Percentiles rank a stretch among this genome's conserved stretches.
These are phyloP conservation scores for Lynx canadensis DNA, from an alignment of 2,113 vertebrate genomes.

Conservation along the genomic window DNA sequence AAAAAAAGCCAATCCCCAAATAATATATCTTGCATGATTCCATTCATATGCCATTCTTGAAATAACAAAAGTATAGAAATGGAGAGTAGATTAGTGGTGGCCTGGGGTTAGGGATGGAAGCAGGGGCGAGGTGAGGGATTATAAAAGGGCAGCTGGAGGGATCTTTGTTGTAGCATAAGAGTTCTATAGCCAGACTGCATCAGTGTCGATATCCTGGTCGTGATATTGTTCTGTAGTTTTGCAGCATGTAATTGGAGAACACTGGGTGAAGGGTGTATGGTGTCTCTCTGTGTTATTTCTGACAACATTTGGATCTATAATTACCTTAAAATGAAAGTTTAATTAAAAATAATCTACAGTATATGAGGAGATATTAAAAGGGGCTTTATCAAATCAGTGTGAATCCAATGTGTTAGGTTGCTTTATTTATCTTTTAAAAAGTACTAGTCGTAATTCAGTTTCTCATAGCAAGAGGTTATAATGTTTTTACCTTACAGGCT, in stretches of 20 bases:
- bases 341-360: constrained; percentile 9
- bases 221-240: background rate
- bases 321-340: background rate
- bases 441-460: background rate
- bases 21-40: background rate
- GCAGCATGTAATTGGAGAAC: background rate
- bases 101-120: background rate
- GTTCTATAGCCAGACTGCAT: background rate
- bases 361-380: background rate
- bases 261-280: background rate
- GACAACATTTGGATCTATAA: background rate
- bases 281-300: background rate
- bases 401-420: background rate
- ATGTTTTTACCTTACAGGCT: background rate
- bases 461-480: background rate
- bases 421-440: background rate
- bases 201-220: too few species aligned
- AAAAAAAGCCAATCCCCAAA: background rate
- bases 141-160: background rate
- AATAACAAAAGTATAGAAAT: background rate
- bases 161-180: background rate
- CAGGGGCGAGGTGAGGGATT: background rate
- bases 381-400: background rate
- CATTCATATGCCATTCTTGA: background rate
- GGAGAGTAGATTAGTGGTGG: background rate